Conservation (phyloP, 2,888 invertebrate genomes). For the Zonitis immaculata region DNA sequence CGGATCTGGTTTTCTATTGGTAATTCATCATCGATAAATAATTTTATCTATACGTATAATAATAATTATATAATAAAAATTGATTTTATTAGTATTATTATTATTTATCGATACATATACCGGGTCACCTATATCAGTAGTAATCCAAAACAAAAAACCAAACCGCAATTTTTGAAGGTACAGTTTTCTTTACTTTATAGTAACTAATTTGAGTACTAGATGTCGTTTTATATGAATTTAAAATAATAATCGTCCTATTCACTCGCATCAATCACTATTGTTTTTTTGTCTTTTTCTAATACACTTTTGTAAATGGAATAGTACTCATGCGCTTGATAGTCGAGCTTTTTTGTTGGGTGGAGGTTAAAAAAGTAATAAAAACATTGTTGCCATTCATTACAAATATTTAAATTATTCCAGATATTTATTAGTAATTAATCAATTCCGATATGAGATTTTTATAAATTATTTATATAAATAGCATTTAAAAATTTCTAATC, state of each 20-base stretch:
- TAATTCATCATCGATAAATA: not conserved
- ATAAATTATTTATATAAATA: not conserved
- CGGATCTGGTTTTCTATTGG: not conserved
- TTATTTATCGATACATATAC: not conserved
- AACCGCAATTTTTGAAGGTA: no score
- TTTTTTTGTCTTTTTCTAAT: conserved; percentile 13
- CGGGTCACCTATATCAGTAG: not conserved
- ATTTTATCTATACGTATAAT: not conserved
- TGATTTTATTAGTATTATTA: no score
- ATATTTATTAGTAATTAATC: not conserved
- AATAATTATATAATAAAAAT: not conserved
- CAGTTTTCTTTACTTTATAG: not conserved
- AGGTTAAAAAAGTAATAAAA: conserved; percentile 20
- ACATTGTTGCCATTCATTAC: not conserved
- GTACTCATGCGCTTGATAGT: conserved; percentile 23
- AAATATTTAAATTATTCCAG: not conserved
- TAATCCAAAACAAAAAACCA: not conserved
- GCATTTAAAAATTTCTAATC: not conserved
- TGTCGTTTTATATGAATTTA: not conserved
- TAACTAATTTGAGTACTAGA: not conserved
- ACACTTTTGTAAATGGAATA: conserved; percentile 9
- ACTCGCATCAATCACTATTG: conserved; percentile 20
- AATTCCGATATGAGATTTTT: not conserved
- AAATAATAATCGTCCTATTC: conserved; percentile 18
- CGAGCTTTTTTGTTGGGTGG: conserved; percentile 22